phyloP scores from a whole-genome alignment of 2,888 invertebrate genomes.

The Himalopsyche tibetana region DNA sequence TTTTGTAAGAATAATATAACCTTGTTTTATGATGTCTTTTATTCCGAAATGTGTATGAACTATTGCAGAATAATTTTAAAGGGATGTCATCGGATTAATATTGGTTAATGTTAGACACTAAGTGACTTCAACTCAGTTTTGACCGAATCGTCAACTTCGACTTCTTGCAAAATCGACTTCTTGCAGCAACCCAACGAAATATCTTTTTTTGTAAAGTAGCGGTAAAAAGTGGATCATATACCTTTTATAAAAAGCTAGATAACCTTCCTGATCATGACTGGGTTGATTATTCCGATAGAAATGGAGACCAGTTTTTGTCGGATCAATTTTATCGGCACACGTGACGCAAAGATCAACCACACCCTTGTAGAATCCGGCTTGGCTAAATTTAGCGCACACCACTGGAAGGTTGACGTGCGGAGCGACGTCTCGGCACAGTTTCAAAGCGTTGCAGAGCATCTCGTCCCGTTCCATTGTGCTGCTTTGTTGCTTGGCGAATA shows the following conservation, averaged over 20 bases:
- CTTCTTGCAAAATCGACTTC: too few relatives aligned
- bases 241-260: conserved; percentile 83
- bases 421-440: conserved; percentile 91
- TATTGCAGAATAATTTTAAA: too few relatives aligned
- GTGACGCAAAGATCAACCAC: conserved; percentile 91
- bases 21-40: too few relatives aligned
- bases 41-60: too few relatives aligned
- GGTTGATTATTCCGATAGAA: conserved; percentile 92
- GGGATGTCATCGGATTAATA: too few relatives aligned
- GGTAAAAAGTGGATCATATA: conserved; percentile 66
- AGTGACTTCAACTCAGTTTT: too few relatives aligned
- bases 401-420: conserved; percentile 89
- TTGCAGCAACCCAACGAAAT: too few relatives aligned
- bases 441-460: conserved; percentile 85
- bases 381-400: conserved; percentile 90
- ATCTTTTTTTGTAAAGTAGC: conserved; percentile 46
- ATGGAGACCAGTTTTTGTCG: conserved; percentile 90
- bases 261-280: conserved; percentile 89
- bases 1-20: too few relatives aligned
- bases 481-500: conserved; percentile 85
- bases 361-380: conserved; percentile 89
- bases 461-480: conserved; percentile 87
- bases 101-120: too few relatives aligned
- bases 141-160: too few relatives aligned
- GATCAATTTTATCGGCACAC: conserved; percentile 92